Evolutionary conservation across 1,140 invertebrate genomes (phyloP).

Genomic region (Orchestia grillus): DNA sequence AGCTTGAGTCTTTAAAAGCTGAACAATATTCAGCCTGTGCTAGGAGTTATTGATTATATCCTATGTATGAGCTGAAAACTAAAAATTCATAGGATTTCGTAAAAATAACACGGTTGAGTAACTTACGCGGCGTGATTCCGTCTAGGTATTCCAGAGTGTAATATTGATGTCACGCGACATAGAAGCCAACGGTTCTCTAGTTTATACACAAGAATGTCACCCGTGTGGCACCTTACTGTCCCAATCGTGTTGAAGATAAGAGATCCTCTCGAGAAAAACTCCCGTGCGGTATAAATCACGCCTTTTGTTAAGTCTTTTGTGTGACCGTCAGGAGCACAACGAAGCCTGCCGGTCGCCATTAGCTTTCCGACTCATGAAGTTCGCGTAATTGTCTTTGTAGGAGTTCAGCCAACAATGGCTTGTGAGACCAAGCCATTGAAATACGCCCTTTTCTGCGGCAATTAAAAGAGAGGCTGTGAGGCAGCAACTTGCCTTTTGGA

Average conservation of each 20-base stretch:
- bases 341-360: conserved; percentile 28
- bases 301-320: conserved; percentile 44
- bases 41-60: too few species aligned
- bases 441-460: conserved; percentile 15
- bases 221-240: neutral
- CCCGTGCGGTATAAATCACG: neutral
- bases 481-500: conserved; percentile 2
- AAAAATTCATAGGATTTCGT: too few species aligned
- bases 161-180: neutral
- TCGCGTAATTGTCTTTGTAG: conserved; percentile 39
- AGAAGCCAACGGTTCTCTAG: neutral
- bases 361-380: conserved; percentile 56
- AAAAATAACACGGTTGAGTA: too few species aligned
- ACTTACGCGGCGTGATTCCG: too few species aligned
- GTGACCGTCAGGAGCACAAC: conserved; percentile 4
- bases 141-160: neutral
- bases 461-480: neutral
- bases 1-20: too few species aligned
- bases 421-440: conserved; percentile 17
- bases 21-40: too few species aligned
- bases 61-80: too few species aligned
- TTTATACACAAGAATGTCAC: neutral
- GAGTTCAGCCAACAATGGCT: conserved; percentile 42
- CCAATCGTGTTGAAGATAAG: neutral
- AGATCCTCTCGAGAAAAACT: conserved; percentile 1